phyloP scores from a whole-genome alignment of 2,888 invertebrate genomes.

The Furcula furcula region DNA sequence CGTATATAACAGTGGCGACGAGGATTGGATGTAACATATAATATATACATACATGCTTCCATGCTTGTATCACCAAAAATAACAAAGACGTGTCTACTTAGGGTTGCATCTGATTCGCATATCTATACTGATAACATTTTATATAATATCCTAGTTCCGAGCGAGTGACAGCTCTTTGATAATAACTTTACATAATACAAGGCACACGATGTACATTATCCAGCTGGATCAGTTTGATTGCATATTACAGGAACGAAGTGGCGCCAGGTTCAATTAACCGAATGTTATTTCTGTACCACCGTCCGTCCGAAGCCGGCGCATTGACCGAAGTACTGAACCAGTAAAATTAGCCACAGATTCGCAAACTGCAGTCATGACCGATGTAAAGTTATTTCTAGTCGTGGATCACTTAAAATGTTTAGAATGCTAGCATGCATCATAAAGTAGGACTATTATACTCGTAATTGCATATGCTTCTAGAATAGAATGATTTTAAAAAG shows the following conservation, averaged over 20 bases:
- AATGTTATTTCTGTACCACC: slow-evolving; percentile 59
- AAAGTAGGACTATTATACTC: too few relatives aligned
- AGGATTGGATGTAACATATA: too few relatives aligned
- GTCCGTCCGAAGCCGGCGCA: slow-evolving; percentile 51
- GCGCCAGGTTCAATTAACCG: slow-evolving; percentile 68
- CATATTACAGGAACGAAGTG: slow-evolving; percentile 45
- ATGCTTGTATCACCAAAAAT: too few relatives aligned
- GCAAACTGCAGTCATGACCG: slow-evolving; percentile 58
- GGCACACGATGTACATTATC: slow-evolving; percentile 32
- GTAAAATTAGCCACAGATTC: slow-evolving; percentile 66
- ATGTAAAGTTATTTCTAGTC: slow-evolving; percentile 56
- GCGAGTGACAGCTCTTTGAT: too few relatives aligned
- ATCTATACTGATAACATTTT: too few relatives aligned
- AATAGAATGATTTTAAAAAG: too few relatives aligned
- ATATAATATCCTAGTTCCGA: too few relatives aligned
- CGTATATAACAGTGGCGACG: too few relatives aligned
- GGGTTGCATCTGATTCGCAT: too few relatives aligned
- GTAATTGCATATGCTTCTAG: too few relatives aligned
- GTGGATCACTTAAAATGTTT: slow-evolving; percentile 12
- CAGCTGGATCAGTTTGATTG: slow-evolving; percentile 52
- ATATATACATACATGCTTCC: too few relatives aligned
- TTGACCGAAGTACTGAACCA: slow-evolving; percentile 55
- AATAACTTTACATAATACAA: slow-evolving; percentile 21
- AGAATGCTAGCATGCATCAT: background rate
- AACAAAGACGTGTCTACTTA: too few relatives aligned